phyloP scores from a whole-genome alignment of 2,888 invertebrate species.

The Seira sanloemensis region DNA sequence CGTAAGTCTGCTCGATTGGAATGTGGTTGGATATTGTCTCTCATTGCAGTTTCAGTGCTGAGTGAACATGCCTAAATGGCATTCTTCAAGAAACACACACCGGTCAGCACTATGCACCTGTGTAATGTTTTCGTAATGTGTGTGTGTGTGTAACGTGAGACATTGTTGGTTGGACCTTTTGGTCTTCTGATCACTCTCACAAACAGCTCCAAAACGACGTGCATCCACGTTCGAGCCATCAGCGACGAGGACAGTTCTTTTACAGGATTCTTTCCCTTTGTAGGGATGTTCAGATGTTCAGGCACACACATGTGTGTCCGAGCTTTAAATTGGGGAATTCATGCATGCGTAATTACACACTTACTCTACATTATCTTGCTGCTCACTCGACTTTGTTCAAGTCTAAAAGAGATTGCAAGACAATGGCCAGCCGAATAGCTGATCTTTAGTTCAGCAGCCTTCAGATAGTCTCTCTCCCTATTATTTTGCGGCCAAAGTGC shows the following conservation, averaged over 20 bases:
- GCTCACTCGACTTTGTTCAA: too few species aligned
- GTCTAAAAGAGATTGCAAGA: too few species aligned
- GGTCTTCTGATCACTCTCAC: not conserved
- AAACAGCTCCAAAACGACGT: conserved; percentile 23
- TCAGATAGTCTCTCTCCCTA: too few species aligned
- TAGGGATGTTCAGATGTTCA: too few species aligned
- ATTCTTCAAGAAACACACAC: not conserved
- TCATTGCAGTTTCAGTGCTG: not conserved
- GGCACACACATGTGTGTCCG: too few species aligned
- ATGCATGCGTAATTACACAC: not conserved
- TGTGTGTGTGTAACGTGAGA: not conserved
- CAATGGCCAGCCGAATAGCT: not conserved
- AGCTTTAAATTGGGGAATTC: not conserved
- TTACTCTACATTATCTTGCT: not conserved
- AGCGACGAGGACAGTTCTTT: not conserved
- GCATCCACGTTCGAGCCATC: conserved; percentile 40
- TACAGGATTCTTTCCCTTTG: too few species aligned
- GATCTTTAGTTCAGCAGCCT: not conserved
- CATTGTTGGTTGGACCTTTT: not conserved
- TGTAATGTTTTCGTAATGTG: too few species aligned
- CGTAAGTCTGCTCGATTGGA: not conserved
- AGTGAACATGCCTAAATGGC: not conserved
- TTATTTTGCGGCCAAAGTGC: too few species aligned
- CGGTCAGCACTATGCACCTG: not conserved
- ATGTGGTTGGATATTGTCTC: not conserved